Evolutionary conservation across 2,797 vertebrate species (phyloP).

Genomic region (Cryptoprocta ferox): DNA sequence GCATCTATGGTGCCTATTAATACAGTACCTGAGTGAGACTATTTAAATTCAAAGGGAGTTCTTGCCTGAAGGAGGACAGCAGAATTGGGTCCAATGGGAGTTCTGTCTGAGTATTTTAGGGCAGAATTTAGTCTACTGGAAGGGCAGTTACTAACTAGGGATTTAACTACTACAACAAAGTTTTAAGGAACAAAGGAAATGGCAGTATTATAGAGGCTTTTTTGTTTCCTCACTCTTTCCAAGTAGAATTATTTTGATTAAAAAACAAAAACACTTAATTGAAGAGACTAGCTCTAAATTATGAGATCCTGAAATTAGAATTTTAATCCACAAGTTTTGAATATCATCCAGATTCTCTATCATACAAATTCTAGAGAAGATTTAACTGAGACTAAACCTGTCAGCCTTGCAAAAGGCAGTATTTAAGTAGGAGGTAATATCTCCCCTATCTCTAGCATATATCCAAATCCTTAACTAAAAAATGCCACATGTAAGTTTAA

Average conservation of each 20-base stretch:
- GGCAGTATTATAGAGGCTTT: not conserved
- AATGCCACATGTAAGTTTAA: not conserved
- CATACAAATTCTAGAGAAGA: not conserved
- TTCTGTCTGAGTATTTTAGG: conserved; percentile 46
- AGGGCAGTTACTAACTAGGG: conserved; percentile 59
- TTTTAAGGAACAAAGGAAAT: conserved; percentile 66
- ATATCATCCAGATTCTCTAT: not conserved
- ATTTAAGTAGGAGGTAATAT: not conserved
- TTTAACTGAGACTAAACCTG: not conserved
- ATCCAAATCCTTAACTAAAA: not conserved
- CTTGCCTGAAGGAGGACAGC: conserved; percentile 79
- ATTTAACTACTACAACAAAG: conserved; percentile 68
- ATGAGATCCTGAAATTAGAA: not conserved
- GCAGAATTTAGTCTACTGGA: conserved; percentile 59
- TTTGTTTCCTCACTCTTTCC: not conserved
- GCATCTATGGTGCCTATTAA: conserved; percentile 58
- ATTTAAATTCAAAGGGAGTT: conserved; percentile 75
- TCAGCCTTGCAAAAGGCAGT: not conserved
- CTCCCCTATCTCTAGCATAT: not conserved
- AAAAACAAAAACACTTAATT: not conserved
- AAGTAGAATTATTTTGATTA: conserved; percentile 44
- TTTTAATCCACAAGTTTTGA: not conserved
- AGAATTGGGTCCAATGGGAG: conserved; percentile 80
- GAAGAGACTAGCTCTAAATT: not conserved
- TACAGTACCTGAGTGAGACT: conserved; percentile 50